Evolutionary conservation across 1,140 invertebrate species (phyloP).

Genomic region (Heliothis virescens): DNA sequence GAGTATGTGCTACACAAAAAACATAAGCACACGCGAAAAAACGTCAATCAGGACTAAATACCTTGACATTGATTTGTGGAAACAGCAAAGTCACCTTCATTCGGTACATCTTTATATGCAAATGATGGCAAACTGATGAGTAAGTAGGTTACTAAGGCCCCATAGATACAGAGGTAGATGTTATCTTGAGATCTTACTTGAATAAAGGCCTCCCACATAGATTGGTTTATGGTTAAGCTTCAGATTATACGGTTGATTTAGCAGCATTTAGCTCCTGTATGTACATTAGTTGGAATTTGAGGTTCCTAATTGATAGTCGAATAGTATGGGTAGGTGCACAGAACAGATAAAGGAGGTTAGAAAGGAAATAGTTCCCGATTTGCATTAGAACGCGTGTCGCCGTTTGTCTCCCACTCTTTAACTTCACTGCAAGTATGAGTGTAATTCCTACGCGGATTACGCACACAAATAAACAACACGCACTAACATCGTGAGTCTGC

Average conservation of each 20-base stretch:
- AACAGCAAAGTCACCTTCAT: neutral
- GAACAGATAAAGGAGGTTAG: too few species aligned
- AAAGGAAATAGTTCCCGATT: too few species aligned
- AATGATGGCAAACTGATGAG: conserved; percentile 11
- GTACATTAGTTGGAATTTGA: neutral
- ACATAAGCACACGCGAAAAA: neutral
- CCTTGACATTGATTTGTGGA: neutral
- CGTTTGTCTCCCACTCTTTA: too few species aligned
- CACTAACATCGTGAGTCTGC: too few species aligned
- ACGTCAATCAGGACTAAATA: neutral
- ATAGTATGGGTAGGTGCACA: too few species aligned
- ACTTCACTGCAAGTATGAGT: too few species aligned
- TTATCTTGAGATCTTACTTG: neutral
- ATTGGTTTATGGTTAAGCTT: neutral
- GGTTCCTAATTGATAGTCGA: too few species aligned
- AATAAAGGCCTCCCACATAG: conserved; percentile 4
- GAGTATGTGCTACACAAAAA: neutral
- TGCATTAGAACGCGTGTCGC: too few species aligned
- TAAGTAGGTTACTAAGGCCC: conserved; percentile 13
- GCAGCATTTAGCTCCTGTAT: neutral
- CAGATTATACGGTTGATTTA: neutral
- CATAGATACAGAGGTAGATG: neutral
- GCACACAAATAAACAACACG: too few species aligned
- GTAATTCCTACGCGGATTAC: too few species aligned
- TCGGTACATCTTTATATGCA: conserved; percentile 4